Evolutionary conservation across 2,113 vertebrate species (phyloP), one percentile per base, ranked within the genome.

Genomic region (Percopsis transmontana): DNA sequence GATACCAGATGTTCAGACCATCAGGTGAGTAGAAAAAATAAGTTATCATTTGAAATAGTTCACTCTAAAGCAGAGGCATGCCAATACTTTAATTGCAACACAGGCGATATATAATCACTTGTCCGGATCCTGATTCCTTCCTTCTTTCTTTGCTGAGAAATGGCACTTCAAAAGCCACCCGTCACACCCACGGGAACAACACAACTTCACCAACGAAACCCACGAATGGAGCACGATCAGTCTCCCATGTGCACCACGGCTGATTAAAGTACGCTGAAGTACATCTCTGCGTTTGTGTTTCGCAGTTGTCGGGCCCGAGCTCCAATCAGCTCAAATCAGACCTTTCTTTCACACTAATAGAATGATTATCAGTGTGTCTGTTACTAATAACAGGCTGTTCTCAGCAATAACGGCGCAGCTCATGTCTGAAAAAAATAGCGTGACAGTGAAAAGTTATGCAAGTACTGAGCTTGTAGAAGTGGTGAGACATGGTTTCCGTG

Each of bases 301-400:
- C 57, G 68, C 81, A 76, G 76, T 77, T 71, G 69, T 58, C 20
- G 11, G 65, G 61, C 75, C 61, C n/a, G 58, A 85, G 78, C 65
- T 51, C 74, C 68, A 77, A 72, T 84, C 62, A 76, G 56, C 58
- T 55, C 58, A 60, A 85, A 87, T 86, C 82, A 82, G 63, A 60
- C 10, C 18, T 39, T 55, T 57, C 58, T 79, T 80, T 80, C 56
- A 76, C 38, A 44, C 55, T 64, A 83, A 86, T 58, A 58, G 70
- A 76, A 79, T 86, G 83, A 85, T 86, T 83, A 58, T 64, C 72
- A 66, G 70, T 79, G 72, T 78, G 64, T 72, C 47, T 62, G 55
- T 56, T 66, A 60, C 64, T 82, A 77, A 86, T 77, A 70, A 68
- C 59, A 68, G 69, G 67, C 45, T 69, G 58, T 70, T 60, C 66